These are phyloP conservation scores for Malurus melanocephalus DNA, from an alignment of 2,113 vertebrate species.

Conservation along the genomic window DNA sequence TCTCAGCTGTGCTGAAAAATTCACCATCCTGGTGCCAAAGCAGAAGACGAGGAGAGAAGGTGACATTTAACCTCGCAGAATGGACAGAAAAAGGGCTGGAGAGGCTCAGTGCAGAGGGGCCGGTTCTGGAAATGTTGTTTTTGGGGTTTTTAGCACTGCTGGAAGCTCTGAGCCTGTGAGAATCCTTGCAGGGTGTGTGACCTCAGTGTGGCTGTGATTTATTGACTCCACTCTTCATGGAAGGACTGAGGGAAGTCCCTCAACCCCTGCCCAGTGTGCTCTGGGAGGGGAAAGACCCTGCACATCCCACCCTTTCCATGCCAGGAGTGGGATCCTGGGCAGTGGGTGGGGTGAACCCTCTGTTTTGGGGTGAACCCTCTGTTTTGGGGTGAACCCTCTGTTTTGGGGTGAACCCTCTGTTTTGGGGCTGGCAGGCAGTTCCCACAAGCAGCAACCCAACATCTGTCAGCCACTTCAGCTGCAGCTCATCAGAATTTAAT, in stretches of 20 bases:
- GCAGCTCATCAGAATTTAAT: constrained; percentile 2
- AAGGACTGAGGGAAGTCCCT: neutral
- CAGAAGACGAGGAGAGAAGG: neutral
- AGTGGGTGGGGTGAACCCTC: fast-evolving
- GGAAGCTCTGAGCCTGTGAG: neutral
- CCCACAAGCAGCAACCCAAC: neutral
- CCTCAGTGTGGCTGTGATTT: neutral
- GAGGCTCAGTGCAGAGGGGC: neutral
- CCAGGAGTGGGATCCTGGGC: neutral
- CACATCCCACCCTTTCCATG: neutral
- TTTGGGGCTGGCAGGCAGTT: neutral
- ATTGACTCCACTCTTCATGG: neutral
- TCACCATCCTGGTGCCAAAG: neutral
- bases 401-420: neutral
- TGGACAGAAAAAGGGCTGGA: neutral
- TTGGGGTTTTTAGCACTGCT: neutral
- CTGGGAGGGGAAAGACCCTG: neutral
- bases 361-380: too few relatives aligned
- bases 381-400: too few relatives aligned
- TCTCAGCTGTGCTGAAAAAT: neutral
- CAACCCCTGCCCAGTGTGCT: neutral
- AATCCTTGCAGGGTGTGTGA: neutral
- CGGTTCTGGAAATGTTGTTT: fast-evolving
- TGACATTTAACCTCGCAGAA: neutral
- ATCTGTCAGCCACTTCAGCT: neutral